Percentiles rank a stretch among this genome's conserved stretches.
These are phyloP conservation scores for Osedax fenrisi DNA, from an alignment of 2,888 invertebrate genomes.

Conservation along the genomic window DNA sequence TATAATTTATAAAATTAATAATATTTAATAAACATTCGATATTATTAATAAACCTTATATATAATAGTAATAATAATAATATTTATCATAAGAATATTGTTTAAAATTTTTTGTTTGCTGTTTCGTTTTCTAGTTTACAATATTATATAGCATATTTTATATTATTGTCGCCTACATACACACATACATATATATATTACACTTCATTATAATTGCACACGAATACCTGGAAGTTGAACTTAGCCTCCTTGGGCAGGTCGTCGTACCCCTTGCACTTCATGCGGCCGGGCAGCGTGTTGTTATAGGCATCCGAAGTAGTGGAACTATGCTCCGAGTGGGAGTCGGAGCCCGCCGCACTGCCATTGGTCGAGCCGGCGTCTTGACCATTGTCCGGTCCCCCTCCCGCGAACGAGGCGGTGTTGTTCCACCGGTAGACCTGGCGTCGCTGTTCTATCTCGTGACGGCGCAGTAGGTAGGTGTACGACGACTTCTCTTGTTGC, in stretches of 20 bases:
- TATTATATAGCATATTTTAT: too few relatives aligned
- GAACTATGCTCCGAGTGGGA: neutral
- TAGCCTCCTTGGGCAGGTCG: conserved; percentile 29
- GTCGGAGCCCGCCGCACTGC: neutral
- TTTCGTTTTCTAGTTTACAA: too few relatives aligned
- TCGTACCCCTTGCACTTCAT: conserved; percentile 29
- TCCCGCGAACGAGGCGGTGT: too few relatives aligned
- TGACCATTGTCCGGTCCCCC: conserved; percentile 27
- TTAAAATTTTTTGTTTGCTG: too few relatives aligned
- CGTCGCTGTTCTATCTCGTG: conserved; percentile 29
- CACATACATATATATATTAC: too few relatives aligned
- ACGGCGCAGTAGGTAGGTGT: conserved; percentile 31
- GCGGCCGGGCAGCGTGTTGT: conserved; percentile 11
- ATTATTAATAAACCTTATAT: too few relatives aligned
- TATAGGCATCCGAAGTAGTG: neutral
- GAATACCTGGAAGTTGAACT: conserved; percentile 22
- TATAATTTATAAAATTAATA: too few relatives aligned
- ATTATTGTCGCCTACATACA: too few relatives aligned
- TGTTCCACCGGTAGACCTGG: conserved; percentile 28
- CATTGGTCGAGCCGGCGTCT: neutral
- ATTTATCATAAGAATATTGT: too few relatives aligned
- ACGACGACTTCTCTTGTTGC: conserved; percentile 2
- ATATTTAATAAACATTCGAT: too few relatives aligned
- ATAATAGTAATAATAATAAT: too few relatives aligned
- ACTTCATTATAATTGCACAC: too few relatives aligned